phyloP scores from a whole-genome alignment of 2,797 vertebrate species.

The Pitangus sulphuratus region DNA sequence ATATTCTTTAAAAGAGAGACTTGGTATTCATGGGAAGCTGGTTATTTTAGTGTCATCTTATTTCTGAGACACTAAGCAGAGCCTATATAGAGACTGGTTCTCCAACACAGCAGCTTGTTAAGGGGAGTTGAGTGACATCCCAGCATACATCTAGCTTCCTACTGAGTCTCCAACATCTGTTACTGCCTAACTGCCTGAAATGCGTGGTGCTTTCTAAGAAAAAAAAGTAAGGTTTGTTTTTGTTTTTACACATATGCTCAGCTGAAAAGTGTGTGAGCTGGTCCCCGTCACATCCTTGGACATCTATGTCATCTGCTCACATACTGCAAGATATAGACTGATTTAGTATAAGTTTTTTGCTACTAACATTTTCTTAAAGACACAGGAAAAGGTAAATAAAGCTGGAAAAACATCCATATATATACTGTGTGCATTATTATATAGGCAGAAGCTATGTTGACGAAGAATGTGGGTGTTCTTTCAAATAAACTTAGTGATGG shows the following conservation, averaged over 20 bases:
- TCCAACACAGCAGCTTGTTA: constrained; percentile 74
- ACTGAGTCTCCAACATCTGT: constrained; percentile 76
- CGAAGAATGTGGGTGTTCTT: background rate
- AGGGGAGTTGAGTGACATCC: constrained; percentile 71
- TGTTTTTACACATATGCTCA: constrained; percentile 74
- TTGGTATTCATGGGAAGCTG: constrained; percentile 61
- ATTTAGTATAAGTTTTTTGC: constrained; percentile 5
- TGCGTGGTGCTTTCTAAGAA: constrained; percentile 65
- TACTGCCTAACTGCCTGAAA: constrained; percentile 72
- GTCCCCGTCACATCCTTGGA: constrained; percentile 63
- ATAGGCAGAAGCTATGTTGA: background rate
- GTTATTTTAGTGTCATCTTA: constrained; percentile 69
- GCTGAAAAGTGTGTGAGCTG: constrained; percentile 69
- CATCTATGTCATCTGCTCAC: constrained; percentile 64
- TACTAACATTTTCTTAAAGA: constrained; percentile 42
- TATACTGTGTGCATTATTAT: background rate
- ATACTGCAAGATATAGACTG: constrained; percentile 31
- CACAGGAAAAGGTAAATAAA: constrained; percentile 28
- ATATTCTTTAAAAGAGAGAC: constrained; percentile 11
- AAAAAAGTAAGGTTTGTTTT: constrained; percentile 72
- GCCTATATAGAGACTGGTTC: constrained; percentile 63
- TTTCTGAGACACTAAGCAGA: constrained; percentile 69
- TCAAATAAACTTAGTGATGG: background rate
- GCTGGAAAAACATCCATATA: background rate
- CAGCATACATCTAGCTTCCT: constrained; percentile 71